Percentiles rank a stretch among this genome's conserved stretches.
These are phyloP conservation scores for Sinelater perroti DNA, from an alignment of 2,888 invertebrate genomes.

Conservation along the genomic window DNA sequence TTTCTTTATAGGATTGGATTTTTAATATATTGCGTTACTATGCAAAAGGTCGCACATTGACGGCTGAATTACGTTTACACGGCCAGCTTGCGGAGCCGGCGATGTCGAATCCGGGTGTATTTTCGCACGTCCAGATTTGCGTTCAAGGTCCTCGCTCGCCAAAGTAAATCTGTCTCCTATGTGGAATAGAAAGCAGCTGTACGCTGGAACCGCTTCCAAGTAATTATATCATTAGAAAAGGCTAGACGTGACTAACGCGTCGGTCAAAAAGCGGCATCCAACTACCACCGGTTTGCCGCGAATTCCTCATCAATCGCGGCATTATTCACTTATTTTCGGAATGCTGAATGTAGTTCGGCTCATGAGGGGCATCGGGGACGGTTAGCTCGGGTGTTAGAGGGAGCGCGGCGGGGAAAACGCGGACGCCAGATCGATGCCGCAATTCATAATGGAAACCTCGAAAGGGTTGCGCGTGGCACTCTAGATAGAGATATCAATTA, in stretches of 20 bases:
- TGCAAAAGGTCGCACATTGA: slow-evolving; percentile 48
- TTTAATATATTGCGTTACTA: slow-evolving; percentile 35
- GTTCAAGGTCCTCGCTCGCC: slow-evolving; percentile 24
- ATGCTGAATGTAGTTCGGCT: too few relatives aligned
- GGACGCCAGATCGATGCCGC: slow-evolving; percentile 7
- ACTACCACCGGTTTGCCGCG: too few relatives aligned
- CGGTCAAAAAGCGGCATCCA: too few relatives aligned
- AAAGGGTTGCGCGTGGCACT: slow-evolving; percentile 2
- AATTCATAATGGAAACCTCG: slow-evolving; percentile 13
- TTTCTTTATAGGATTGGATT: slow-evolving; percentile 45
- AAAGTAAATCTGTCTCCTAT: slow-evolving; percentile 21
- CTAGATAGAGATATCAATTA: slow-evolving; percentile 10
- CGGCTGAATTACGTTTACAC: slow-evolving; percentile 30
- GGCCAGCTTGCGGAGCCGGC: slow-evolving; percentile 20
- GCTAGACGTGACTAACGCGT: too few relatives aligned
- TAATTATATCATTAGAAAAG: too few relatives aligned
- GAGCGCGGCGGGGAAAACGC: slow-evolving; percentile 2
- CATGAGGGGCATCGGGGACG: slow-evolving; percentile 3
- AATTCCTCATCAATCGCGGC: too few relatives aligned
- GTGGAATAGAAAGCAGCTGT: slow-evolving; percentile 8
- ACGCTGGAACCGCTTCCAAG: slow-evolving; percentile 3
- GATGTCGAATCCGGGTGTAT: slow-evolving; percentile 15
- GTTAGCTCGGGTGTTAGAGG: neutral
- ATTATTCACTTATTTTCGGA: too few relatives aligned
- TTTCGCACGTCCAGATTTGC: slow-evolving; percentile 19